A percentile compares a stretch with the other conserved stretches of the same genome.
These are phyloP conservation scores for Eupeodes luniger DNA, from an alignment of 2,888 invertebrate species.

Conservation along the genomic window DNA sequence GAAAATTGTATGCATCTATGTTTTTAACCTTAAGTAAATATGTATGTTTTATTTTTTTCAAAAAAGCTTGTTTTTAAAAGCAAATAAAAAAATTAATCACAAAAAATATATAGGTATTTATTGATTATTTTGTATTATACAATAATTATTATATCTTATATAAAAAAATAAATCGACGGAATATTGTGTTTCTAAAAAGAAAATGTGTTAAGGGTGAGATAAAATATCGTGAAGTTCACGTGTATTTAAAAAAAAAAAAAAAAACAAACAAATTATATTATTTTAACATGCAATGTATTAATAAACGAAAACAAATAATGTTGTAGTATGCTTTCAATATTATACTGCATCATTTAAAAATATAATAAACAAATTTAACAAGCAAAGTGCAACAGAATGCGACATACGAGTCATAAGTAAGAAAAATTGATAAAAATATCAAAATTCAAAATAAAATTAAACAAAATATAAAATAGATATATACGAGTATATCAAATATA, in stretches of 20 bases:
- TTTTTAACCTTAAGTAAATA: constrained; percentile 30
- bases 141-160: constrained; percentile 48
- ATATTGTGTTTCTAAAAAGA: constrained; percentile 31
- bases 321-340: constrained; percentile 71
- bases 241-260: constrained; percentile 31
- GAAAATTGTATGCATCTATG: constrained; percentile 12
- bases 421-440: constrained; percentile 4
- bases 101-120: constrained; percentile 46
- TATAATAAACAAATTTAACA: constrained; percentile 41
- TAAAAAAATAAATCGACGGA: constrained; percentile 29
- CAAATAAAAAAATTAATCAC: constrained; percentile 53
- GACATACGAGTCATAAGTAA: constrained; percentile 57
- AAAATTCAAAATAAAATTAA: not conserved
- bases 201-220: constrained; percentile 53
- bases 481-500: not conserved
- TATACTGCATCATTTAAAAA: constrained; percentile 60
- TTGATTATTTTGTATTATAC: constrained; percentile 69
- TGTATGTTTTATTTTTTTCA: constrained; percentile 10
- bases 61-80: not conserved
- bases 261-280: constrained; percentile 48
- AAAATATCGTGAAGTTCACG: constrained; percentile 52
- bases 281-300: constrained; percentile 30
- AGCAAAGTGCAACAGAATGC: constrained; percentile 52
- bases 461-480: constrained; percentile 13
- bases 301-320: constrained; percentile 34